These are phyloP conservation scores for Trichogramma pretiosum DNA, from an alignment of 1,140 invertebrate species.

Conservation along the genomic window DNA sequence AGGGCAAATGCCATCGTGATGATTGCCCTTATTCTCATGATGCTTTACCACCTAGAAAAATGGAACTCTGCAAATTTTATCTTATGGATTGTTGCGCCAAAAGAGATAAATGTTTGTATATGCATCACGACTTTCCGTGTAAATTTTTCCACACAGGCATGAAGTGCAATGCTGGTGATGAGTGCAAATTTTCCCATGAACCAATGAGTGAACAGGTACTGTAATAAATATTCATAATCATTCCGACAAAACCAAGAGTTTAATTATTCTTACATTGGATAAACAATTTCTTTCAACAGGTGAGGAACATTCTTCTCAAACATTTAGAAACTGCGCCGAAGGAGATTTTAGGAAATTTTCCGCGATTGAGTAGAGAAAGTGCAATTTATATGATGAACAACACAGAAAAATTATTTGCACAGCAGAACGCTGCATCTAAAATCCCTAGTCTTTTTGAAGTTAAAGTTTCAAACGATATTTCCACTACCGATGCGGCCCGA, in stretches of 20 bases:
- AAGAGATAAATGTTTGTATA: slow-evolving; percentile 89
- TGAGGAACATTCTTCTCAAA: slow-evolving; percentile 49
- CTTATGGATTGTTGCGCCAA: slow-evolving; percentile 92
- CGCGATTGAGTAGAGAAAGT: slow-evolving; percentile 65
- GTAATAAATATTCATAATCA: neutral
- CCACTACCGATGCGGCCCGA: slow-evolving; percentile 28
- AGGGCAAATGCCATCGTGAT: slow-evolving; percentile 75
- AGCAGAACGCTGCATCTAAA: slow-evolving; percentile 37
- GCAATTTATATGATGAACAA: slow-evolving; percentile 63
- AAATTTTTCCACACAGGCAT: slow-evolving; percentile 93
- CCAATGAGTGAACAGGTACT: slow-evolving; percentile 58
- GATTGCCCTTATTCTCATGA: slow-evolving; percentile 83
- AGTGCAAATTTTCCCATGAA: slow-evolving; percentile 90
- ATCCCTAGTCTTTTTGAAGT: slow-evolving; percentile 42
- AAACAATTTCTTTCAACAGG: slow-evolving; percentile 23
- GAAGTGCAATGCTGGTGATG: slow-evolving; percentile 68
- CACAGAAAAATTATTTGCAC: slow-evolving; percentile 56
- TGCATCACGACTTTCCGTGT: slow-evolving; percentile 96
- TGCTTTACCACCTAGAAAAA: slow-evolving; percentile 69
- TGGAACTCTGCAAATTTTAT: slow-evolving; percentile 96
- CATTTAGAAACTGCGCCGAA: slow-evolving; percentile 84
- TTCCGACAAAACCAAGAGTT: neutral
- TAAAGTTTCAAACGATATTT: slow-evolving; percentile 25
- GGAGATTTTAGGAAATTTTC: slow-evolving; percentile 81
- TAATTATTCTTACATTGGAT: neutral